Evolutionary conservation across 2,797 vertebrate species (phyloP), one percentile per base, ranked within the genome.

Genomic region (Falco novaeseelandiae): DNA sequence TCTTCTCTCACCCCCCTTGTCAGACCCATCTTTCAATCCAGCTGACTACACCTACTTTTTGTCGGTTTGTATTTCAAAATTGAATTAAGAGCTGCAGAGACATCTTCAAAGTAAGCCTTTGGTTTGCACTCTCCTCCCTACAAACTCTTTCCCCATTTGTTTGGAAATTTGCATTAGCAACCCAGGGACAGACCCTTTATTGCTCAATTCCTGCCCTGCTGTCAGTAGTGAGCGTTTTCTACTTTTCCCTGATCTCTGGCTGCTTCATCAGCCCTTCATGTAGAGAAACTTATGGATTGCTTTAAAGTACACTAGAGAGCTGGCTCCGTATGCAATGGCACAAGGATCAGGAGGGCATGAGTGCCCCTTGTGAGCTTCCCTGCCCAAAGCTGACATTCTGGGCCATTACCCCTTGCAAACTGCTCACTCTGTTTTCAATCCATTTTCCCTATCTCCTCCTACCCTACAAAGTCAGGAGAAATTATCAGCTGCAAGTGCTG

Each of bases 1-100:
- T 71, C 34, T 69, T 52, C 32, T 42, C 44, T 83, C 38, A 5
- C 5, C 4, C 11, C 26, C 19, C 13, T 49, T 0, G 0, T 46
- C 48, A 42, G 54, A 46, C 14, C 42, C n/a, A 17, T 42, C 23
- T 65, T 51, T 27, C 63, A 29, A 1, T 21, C 66, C 25, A 3
- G 9, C 62, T 77, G 67, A 30, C 51, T 48, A 0, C 61, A 65
- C 34, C 7, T n/a, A 7, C 38, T 55, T 25, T 67, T 55, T 83
- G 32, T 26, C 67, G 40, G 10, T 63, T 38, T 6, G 0, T 40
- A 11, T 55, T 73, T 51, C 83, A 55, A 21, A 73, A 70, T n/a
- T 3, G 8, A 77, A 29, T n/a, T 59, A 6, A 11, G 51, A 83
- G 67, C 59, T 76, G 73, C 77, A 71, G 16, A 79, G 9, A 30